phyloP scores from a whole-genome alignment of 37 sponge, comb jelly and placozoan species.

The Spongilla lacustris region DNA sequence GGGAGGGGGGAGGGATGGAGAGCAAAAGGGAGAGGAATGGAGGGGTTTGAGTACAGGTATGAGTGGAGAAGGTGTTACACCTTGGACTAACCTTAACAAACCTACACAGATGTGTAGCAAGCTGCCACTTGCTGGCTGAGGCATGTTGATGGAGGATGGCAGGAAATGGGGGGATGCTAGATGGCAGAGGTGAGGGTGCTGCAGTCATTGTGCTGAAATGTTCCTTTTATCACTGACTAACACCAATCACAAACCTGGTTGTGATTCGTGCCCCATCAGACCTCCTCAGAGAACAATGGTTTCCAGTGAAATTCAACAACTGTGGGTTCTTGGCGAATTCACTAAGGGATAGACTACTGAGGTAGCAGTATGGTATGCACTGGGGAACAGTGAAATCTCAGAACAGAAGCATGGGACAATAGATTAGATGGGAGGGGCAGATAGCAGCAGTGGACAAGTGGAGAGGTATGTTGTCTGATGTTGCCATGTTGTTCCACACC shows the following conservation, averaged over 20 bases:
- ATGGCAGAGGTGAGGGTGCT: not conserved
- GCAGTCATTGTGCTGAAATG: not conserved
- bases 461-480: too few relatives aligned
- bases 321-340: constrained; percentile 88
- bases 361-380: too few relatives aligned
- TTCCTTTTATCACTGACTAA: not conserved
- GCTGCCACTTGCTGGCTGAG: constrained; percentile 58
- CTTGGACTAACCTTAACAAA: constrained; percentile 76
- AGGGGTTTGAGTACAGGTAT: not conserved
- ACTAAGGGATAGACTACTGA: too few relatives aligned
- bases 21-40: not conserved
- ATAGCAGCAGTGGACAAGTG: too few relatives aligned
- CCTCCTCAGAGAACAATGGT: constrained; percentile 79
- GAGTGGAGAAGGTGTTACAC: not conserved
- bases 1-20: not conserved
- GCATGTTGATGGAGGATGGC: constrained; percentile 80
- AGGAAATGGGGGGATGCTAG: constrained; percentile 90
- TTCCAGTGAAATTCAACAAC: constrained; percentile 75
- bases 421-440: too few relatives aligned
- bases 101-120: constrained; percentile 80
- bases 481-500: not conserved
- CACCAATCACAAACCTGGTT: constrained; percentile 46
- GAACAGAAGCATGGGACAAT: too few relatives aligned
- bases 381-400: too few relatives aligned
- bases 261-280: constrained; percentile 91